These are phyloP conservation scores for Zele albiditarsus DNA, from an alignment of 2,888 invertebrate species.

Conservation along the genomic window DNA sequence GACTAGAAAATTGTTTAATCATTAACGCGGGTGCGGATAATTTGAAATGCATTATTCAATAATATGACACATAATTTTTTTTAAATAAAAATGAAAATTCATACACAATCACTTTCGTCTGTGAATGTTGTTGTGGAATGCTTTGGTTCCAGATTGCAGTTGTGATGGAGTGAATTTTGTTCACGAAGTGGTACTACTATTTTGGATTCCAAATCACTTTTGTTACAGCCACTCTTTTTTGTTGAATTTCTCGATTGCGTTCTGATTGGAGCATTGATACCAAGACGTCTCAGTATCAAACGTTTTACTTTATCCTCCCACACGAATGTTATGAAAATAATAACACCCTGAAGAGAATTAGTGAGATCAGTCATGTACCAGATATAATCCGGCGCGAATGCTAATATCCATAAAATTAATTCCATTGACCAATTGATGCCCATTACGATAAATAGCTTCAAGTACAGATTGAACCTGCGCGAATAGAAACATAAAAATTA, in stretches of 20 bases:
- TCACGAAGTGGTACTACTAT: constrained; percentile 62
- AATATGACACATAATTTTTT: not conserved
- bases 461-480: constrained; percentile 83
- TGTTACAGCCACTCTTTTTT: constrained; percentile 61
- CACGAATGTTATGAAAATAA: constrained; percentile 83
- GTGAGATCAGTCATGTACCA: constrained; percentile 80
- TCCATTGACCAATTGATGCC: constrained; percentile 90
- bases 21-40: not conserved
- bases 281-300: constrained; percentile 77
- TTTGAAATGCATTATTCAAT: not conserved
- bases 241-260: constrained; percentile 69
- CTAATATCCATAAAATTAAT: constrained; percentile 80
- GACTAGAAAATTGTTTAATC: constrained; percentile 33
- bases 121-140: constrained; percentile 40
- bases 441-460: constrained; percentile 89
- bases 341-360: constrained; percentile 81
- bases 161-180: constrained; percentile 40
- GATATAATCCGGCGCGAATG: constrained; percentile 67
- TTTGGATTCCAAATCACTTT: constrained; percentile 62
- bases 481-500: not conserved
- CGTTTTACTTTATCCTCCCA: constrained; percentile 81
- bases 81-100: constrained; percentile 7
- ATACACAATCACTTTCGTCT: constrained; percentile 62
- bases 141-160: constrained; percentile 53
- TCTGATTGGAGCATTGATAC: constrained; percentile 18